Conservation (phyloP, 2,113 vertebrate species). For the Lucifuga dentata region DNA sequence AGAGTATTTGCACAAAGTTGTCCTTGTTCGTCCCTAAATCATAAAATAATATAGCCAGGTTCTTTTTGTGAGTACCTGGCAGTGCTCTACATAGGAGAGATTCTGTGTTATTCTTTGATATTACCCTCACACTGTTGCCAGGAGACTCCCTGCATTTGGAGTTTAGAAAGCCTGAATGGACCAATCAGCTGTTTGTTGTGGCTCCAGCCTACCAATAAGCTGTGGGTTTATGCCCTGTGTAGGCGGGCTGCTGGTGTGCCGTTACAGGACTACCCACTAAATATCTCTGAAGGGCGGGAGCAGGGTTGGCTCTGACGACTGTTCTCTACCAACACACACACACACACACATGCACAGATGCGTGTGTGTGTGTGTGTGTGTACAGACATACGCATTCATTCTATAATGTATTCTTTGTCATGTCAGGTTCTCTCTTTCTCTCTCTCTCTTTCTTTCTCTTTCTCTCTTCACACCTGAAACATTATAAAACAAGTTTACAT, state of each 20-base stretch:
- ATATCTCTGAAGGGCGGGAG: conserved; percentile 43
- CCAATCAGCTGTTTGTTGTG: conserved; percentile 75
- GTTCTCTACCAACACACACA: conserved; percentile 6
- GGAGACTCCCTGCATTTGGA: conserved; percentile 61
- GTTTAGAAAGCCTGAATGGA: conserved; percentile 49
- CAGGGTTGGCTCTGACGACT: conserved; percentile 16
- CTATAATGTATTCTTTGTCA: not conserved
- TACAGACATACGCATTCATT: too few relatives aligned
- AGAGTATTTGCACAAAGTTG: conserved; percentile 22
- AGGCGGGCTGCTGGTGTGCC: conserved; percentile 63
- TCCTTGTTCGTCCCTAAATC: conserved; percentile 20
- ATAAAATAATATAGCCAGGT: not conserved
- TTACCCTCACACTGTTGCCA: conserved; percentile 72
- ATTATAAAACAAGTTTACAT: not conserved
- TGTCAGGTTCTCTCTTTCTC: not conserved
- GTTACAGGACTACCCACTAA: conserved; percentile 34
- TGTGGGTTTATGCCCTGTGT: conserved; percentile 52
- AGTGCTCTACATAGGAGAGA: conserved; percentile 35
- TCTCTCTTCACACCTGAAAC: not conserved
- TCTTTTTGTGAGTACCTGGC: conserved; percentile 29
- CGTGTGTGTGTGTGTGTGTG: not conserved
- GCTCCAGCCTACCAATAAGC: conserved; percentile 60
- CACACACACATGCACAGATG: too few relatives aligned
- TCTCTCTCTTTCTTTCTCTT: not conserved
- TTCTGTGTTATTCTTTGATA: conserved; percentile 49